A percentile compares a stretch with the other conserved stretches of the same genome.
phyloP scores from a whole-genome alignment of 2,113 vertebrate genomes.

The Haemorhous mexicanus region DNA sequence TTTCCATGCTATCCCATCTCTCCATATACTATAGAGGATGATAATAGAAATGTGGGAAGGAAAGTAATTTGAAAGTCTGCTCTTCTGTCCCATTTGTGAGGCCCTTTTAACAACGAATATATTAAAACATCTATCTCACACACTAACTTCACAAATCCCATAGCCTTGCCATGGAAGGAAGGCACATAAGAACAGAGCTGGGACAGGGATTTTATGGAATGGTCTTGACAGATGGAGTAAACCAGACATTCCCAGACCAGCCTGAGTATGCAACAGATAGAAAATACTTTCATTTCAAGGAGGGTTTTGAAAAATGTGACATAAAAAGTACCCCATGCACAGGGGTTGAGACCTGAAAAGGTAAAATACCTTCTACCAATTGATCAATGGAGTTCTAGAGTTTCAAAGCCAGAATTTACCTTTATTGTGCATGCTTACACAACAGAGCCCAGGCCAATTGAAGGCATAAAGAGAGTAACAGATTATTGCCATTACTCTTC shows the following conservation, averaged over 20 bases:
- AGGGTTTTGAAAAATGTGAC: background rate
- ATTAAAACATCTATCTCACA: background rate
- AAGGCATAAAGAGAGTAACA: background rate
- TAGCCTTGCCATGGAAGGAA: background rate
- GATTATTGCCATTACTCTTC: background rate
- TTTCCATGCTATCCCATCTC: background rate
- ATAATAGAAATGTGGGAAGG: background rate
- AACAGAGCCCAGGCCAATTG: background rate
- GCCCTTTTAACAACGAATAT: background rate
- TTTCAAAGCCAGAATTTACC: background rate
- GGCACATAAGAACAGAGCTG: background rate
- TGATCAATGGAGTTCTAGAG: background rate
- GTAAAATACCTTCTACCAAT: background rate
- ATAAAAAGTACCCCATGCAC: background rate
- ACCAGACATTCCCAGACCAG: background rate
- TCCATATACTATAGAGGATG: background rate
- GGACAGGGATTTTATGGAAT: background rate
- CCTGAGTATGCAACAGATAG: background rate
- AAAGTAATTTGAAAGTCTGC: background rate
- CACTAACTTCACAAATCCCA: background rate
- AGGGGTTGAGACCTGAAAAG: background rate
- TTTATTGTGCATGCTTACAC: background rate
- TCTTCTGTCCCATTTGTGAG: background rate
- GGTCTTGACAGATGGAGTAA: background rate
- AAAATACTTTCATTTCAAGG: background rate